These are phyloP conservation scores for Ciconia maguari DNA, from an alignment of 2,113 vertebrate genomes.

Conservation along the genomic window DNA sequence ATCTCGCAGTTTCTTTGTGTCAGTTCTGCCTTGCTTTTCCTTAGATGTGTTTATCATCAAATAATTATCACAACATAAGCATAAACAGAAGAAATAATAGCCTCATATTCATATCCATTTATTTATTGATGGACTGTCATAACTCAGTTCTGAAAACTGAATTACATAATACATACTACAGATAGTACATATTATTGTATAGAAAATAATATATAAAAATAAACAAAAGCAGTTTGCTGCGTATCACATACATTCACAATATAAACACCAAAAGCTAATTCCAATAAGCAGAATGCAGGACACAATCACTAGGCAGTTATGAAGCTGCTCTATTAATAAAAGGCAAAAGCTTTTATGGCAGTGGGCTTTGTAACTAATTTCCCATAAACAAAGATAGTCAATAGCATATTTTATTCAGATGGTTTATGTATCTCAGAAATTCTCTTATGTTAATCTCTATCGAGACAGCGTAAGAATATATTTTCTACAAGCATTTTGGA, in stretches of 20 bases:
- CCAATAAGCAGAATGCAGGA: not conserved
- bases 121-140: conserved; percentile 47
- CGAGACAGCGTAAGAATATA: not conserved
- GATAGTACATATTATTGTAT: not conserved
- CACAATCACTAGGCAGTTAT: not conserved
- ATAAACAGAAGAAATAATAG: not conserved
- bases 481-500: not conserved
- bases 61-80: not conserved
- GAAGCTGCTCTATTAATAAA: not conserved
- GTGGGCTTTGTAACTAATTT: not conserved
- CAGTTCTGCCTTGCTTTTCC: not conserved
- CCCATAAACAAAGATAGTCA: not conserved
- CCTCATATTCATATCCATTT: conserved; percentile 39
- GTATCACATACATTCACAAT: not conserved
- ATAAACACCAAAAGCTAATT: conserved; percentile 4
- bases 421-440: not conserved
- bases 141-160: conserved; percentile 36
- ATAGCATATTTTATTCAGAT: not conserved
- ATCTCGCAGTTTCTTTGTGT: not conserved
- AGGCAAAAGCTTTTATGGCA: not conserved
- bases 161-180: not conserved
- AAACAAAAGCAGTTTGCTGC: conserved; percentile 30
- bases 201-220: conserved; percentile 35
- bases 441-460: not conserved
- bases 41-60: conserved; percentile 23